Evolutionary conservation across 2,797 vertebrate species (phyloP).

Genomic region (Cyprinodon diabolis): DNA sequence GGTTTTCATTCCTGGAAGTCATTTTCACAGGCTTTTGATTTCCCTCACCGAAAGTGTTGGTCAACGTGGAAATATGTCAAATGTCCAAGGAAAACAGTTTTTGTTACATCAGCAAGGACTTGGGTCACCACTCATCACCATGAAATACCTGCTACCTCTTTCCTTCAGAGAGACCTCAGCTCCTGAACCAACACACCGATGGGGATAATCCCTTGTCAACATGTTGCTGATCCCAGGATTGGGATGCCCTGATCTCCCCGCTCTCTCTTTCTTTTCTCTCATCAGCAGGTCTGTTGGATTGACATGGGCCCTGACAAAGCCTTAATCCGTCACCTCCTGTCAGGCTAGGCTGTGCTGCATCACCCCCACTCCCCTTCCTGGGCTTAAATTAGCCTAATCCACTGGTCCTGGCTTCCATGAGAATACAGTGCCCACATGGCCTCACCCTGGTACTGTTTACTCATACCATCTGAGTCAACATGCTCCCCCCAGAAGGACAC

Average conservation of each 20-base stretch:
- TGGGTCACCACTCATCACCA: constrained; percentile 12
- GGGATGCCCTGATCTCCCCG: constrained; percentile 68
- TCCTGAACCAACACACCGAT: constrained; percentile 82
- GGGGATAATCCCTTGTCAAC: constrained; percentile 85
- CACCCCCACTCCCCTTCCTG: constrained; percentile 50
- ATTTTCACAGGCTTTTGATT: constrained; percentile 8
- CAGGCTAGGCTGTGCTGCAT: constrained; percentile 77
- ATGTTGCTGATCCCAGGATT: constrained; percentile 80
- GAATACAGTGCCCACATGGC: constrained; percentile 78
- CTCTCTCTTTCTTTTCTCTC: constrained; percentile 62
- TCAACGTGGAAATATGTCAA: constrained; percentile 13
- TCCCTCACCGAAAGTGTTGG: not conserved
- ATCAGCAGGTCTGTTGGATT: constrained; percentile 67
- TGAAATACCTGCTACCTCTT: constrained; percentile 25
- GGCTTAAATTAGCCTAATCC: constrained; percentile 87
- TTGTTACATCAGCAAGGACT: constrained; percentile 13
- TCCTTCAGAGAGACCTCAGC: constrained; percentile 52
- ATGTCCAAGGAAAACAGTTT: constrained; percentile 1
- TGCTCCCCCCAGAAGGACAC: constrained; percentile 62
- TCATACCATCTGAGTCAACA: constrained; percentile 88
- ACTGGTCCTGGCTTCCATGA: constrained; percentile 74
- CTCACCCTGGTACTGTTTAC: constrained; percentile 79
- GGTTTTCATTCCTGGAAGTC: constrained; percentile 19
- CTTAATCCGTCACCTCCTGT: constrained; percentile 85
- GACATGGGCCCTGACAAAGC: constrained; percentile 75